Conservation (phyloP, 2,888 invertebrate species). For the Tipula helvola region DNA sequence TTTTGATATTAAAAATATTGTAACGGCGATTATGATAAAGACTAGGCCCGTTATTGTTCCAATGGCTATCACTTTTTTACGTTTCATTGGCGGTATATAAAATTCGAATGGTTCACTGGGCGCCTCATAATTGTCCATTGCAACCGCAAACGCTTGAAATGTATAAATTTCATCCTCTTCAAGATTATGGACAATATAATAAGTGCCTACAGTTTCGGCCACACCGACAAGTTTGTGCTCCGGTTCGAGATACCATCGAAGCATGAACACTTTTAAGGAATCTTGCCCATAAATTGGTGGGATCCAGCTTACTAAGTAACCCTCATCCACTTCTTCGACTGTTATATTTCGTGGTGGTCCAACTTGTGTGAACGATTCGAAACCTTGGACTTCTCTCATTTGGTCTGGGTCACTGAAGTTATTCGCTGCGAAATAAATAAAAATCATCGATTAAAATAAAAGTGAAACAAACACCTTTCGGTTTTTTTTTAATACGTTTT, state of each 20-base stretch:
- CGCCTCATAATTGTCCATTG: conserved; percentile 46
- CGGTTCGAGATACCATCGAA: conserved; percentile 57
- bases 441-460: background rate
- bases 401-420: conserved; percentile 16
- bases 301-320: conserved; percentile 65
- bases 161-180: conserved; percentile 61
- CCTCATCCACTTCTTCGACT: conserved; percentile 56
- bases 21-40: conserved; percentile 50
- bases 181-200: conserved; percentile 53
- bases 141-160: conserved; percentile 59
- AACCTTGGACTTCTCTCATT: conserved; percentile 15
- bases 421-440: background rate
- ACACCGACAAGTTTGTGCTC: conserved; percentile 51
- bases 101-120: conserved; percentile 49
- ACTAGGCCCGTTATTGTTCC: conserved; percentile 58
- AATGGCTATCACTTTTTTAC: conserved; percentile 56
- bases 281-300: conserved; percentile 47
- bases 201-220: conserved; percentile 56
- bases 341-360: conserved; percentile 56
- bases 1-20: conserved; percentile 42
- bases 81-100: conserved; percentile 56
- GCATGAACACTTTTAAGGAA: conserved; percentile 46
- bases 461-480: no score
- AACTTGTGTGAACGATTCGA: conserved; percentile 34
- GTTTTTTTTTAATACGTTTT: conserved; percentile 36